Base-by-base conservation (phyloP, 2,888 invertebrate species). In the Heliconius ismenius region DNA sequence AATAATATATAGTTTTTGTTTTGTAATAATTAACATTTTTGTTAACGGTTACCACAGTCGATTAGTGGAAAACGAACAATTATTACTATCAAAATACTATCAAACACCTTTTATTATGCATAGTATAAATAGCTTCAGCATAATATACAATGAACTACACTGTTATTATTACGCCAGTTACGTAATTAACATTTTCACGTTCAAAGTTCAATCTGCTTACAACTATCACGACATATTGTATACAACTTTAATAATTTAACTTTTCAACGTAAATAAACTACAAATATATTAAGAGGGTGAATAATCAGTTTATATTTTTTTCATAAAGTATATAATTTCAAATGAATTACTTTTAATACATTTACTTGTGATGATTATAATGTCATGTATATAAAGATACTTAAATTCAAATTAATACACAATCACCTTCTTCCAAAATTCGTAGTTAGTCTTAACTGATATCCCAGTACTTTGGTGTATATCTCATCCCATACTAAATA, bases 381-480 rank as follows among this genome's bases (percentile, higher is more conserved):
- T 68, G 26, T 21, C 68, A 26, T 49, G 39, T 68, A 60, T 39
- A 43, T 7, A 26, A 18, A 28, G 18, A 69, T 32, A 36, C 3
- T 39, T 36, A 24, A n/a, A 60, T 24, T 10, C 10, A 72, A 39
- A 73, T 62, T 7, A 39, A 39, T 72, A 39, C n/a, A 62, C 18
- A 73, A 62, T 21, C 18, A 15, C 39, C 60, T 60, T 24, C 39
- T n/a, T 58, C 39, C 10, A 39, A 60, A 60, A 62, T 62, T 72
- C 21, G 60, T 62, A 72, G 36, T 36, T 62, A 72, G 36, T 62
- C 72, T 62, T 73, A 62, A 73, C 9, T 18, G 15, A 62, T 62
- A 39, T n/a, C 28, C 73, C 73, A 73, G 58, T 39, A 62, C 62
- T 62, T 72, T 62, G 62, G 62, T 62, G 73, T 62, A 7, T 54